These are phyloP conservation scores for Takifugu flavidus DNA, from an alignment of 2,113 vertebrate genomes.

Conservation along the genomic window DNA sequence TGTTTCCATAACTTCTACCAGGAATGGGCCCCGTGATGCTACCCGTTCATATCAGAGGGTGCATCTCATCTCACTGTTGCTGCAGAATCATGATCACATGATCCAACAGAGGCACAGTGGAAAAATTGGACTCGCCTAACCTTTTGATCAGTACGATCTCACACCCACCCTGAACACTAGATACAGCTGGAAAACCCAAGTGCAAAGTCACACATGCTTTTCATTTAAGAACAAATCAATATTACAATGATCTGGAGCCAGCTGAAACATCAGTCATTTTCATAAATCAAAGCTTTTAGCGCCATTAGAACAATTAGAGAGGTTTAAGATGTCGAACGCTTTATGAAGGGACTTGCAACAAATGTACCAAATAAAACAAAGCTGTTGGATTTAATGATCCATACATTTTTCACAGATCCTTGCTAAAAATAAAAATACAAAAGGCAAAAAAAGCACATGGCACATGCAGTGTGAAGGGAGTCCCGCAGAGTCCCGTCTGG, in stretches of 20 bases:
- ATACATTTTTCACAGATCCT: no score
- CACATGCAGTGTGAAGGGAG: background rate
- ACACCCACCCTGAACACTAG: no score
- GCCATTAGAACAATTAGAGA: background rate
- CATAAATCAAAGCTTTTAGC: background rate
- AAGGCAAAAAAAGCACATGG: background rate
- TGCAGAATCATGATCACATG: no score
- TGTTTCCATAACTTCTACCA: conserved; percentile 16
- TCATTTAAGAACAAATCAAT: background rate
- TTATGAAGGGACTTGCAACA: no score
- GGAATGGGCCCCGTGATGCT: background rate
- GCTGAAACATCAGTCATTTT: background rate
- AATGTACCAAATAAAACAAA: no score
- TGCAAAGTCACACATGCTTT: no score
- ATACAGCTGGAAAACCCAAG: no score
- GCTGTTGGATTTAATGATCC: no score
- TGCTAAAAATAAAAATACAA: background rate
- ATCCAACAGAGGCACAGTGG: background rate
- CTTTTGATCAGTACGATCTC: background rate
- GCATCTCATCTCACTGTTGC: background rate
- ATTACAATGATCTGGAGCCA: background rate
- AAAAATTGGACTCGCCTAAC: background rate
- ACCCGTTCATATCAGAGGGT: conserved; percentile 3
- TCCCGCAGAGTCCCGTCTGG: conserved; percentile 12
- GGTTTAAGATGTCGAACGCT: background rate